These are phyloP conservation scores for Rana temporaria DNA, from an alignment of 2,113 vertebrate genomes.

Conservation along the genomic window DNA sequence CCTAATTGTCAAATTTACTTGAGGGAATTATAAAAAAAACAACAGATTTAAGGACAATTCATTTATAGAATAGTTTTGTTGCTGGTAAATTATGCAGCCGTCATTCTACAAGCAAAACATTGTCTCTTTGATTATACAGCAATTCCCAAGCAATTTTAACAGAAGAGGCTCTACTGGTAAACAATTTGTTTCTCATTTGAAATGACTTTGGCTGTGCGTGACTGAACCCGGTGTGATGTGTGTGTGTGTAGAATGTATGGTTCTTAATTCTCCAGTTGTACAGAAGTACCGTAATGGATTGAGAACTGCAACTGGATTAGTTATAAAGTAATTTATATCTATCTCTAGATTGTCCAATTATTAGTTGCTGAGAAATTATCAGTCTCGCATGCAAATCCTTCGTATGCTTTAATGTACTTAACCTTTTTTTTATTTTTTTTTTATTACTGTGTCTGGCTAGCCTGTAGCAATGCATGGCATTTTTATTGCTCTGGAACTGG, in stretches of 20 bases:
- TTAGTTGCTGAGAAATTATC: constrained; percentile 1
- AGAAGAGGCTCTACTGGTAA: constrained; percentile 13
- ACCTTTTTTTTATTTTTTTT: too few relatives aligned
- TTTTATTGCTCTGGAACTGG: neutral
- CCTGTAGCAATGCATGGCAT: neutral
- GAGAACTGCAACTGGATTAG: neutral
- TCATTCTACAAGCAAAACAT: constrained; percentile 16
- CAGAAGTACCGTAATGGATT: neutral
- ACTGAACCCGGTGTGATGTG: neutral
- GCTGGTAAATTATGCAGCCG: constrained; percentile 7
- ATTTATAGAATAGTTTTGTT: constrained; percentile 13
- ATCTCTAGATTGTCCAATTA: neutral
- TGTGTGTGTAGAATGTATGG: neutral
- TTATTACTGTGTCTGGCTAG: neutral
- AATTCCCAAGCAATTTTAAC: constrained; percentile 33
- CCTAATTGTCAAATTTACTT: constrained; percentile 2
- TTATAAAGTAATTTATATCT: neutral
- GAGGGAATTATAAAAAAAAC: neutral
- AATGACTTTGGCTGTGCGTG: constrained; percentile 18
- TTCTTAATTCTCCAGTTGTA: neutral
- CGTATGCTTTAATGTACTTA: neutral
- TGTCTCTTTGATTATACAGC: constrained; percentile 30
- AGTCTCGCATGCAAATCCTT: neutral
- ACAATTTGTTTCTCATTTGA: constrained; percentile 41
- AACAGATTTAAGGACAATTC: neutral